Evolutionary conservation across 2,113 vertebrate species (phyloP).

Genomic region (Alosa alosa): DNA sequence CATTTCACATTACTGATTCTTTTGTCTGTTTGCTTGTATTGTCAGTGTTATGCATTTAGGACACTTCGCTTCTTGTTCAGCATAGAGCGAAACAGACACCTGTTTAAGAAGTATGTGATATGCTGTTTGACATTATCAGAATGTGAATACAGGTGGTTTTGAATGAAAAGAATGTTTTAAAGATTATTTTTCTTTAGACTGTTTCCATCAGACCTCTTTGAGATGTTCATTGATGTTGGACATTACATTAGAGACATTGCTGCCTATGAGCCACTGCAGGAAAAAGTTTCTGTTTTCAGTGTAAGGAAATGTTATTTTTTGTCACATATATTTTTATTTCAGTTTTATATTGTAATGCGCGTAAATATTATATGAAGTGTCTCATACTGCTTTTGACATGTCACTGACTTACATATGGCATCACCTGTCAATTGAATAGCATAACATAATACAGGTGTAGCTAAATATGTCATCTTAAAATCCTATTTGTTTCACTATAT

Average conservation of each 20-base stretch:
- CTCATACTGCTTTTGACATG: background rate
- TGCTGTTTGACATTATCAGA: background rate
- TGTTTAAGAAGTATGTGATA: conserved; percentile 82
- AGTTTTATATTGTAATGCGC: background rate
- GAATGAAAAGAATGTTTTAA: background rate
- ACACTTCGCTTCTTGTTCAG: conserved; percentile 89
- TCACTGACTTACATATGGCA: background rate
- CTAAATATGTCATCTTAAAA: background rate
- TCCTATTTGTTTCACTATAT: background rate
- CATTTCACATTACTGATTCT: background rate
- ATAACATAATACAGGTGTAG: background rate
- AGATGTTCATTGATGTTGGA: conserved; percentile 89
- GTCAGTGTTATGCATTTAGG: conserved; percentile 85
- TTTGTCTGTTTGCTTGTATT: conserved; percentile 20
- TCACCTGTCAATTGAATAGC: background rate
- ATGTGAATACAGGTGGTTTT: background rate
- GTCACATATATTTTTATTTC: background rate
- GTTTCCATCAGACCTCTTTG: conserved; percentile 84
- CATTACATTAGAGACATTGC: conserved; percentile 84
- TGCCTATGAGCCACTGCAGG: conserved; percentile 79
- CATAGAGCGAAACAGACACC: conserved; percentile 84
- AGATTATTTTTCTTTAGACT: conserved; percentile 63
- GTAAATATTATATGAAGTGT: background rate
- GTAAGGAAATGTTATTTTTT: conserved; percentile 63
- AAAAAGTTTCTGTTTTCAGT: conserved; percentile 74